A percentile compares a stretch with the other conserved stretches of the same genome.
phyloP scores from a whole-genome alignment of 2,888 invertebrate species.

The Microctonus brassicae region DNA sequence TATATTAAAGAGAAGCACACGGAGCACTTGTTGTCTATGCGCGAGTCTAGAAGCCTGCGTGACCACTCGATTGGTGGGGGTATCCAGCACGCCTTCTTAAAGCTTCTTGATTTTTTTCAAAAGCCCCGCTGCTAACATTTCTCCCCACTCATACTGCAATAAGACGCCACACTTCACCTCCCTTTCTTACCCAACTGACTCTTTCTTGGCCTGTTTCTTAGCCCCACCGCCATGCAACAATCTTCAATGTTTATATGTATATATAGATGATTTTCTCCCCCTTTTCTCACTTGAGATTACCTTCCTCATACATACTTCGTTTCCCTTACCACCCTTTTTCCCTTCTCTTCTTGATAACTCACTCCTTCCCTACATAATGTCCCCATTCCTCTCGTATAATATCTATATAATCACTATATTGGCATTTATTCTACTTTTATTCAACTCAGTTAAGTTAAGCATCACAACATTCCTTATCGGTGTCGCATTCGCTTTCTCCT shows the following conservation, averaged over 20 bases:
- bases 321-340: background rate
- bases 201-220: background rate
- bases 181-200: background rate
- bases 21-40: constrained; percentile 61
- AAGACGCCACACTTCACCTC: constrained; percentile 24
- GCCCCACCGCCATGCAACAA: constrained; percentile 11
- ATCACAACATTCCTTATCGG: too few species aligned
- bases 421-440: background rate
- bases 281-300: background rate
- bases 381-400: background rate
- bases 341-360: background rate
- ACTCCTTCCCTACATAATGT: background rate
- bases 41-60: constrained; percentile 63
- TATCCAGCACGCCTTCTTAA: constrained; percentile 65
- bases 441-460: too few species aligned
- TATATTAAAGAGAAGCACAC: constrained; percentile 36
- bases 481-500: too few species aligned
- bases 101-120: constrained; percentile 69
- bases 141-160: constrained; percentile 19
- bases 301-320: background rate
- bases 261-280: background rate
- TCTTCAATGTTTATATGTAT: background rate
- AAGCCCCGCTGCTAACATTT: constrained; percentile 54
- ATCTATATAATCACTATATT: background rate
- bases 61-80: constrained; percentile 67